These are phyloP conservation scores for Actenoides lindsayi DNA, from an alignment of 2,113 vertebrate genomes.

Conservation along the genomic window DNA sequence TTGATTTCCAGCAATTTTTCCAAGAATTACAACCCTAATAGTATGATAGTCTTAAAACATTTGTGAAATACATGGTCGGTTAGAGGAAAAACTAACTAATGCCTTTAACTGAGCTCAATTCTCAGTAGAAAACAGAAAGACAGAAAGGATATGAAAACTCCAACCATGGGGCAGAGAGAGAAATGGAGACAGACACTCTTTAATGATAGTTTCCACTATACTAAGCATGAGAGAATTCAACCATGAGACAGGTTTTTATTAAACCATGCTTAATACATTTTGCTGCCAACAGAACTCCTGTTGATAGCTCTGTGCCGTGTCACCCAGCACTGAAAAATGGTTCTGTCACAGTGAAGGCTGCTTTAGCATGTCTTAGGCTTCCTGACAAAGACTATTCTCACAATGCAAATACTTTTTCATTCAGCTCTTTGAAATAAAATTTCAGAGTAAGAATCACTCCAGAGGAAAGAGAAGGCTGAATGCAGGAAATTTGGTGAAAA, in stretches of 20 bases:
- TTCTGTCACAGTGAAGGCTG: background rate
- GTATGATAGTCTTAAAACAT: background rate
- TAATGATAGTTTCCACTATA: background rate
- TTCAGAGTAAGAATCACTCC: background rate
- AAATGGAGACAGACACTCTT: background rate
- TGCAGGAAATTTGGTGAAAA: background rate
- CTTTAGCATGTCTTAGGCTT: background rate
- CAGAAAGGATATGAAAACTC: background rate
- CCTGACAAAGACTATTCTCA: background rate
- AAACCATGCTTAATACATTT: background rate
- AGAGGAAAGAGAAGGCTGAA: background rate
- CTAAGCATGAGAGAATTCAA: background rate
- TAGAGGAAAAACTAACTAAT: background rate
- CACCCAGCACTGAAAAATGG: conserved; percentile 13
- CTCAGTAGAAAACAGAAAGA: background rate
- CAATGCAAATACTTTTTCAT: background rate
- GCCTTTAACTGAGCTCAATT: background rate
- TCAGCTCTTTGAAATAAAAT: background rate
- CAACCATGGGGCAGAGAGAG: background rate
- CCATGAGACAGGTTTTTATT: background rate
- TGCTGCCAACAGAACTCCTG: background rate
- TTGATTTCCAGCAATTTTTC: background rate
- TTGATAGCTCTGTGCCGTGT: background rate
- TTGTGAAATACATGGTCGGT: background rate
- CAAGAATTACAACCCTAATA: background rate